Evolutionary conservation across 2,888 invertebrate species (phyloP).

Genomic region (Polydrusus pterygomalis): DNA sequence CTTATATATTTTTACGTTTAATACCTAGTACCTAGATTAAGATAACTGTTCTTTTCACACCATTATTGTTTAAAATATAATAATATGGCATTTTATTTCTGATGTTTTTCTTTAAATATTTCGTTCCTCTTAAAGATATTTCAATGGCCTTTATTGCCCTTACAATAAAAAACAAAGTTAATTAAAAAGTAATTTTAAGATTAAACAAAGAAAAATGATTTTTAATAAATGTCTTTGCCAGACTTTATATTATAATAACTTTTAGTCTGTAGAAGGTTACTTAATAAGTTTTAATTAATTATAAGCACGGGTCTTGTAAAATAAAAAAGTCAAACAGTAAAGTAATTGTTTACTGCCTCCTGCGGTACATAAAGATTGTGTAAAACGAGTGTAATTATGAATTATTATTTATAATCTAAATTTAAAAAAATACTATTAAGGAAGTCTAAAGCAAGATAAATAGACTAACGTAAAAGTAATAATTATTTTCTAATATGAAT

Average conservation of each 20-base stretch:
- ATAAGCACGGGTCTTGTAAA: not conserved
- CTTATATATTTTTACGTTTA: too few species aligned
- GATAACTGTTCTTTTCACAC: too few species aligned
- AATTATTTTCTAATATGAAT: too few species aligned
- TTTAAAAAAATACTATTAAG: too few species aligned
- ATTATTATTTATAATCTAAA: not conserved
- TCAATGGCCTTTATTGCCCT: not conserved
- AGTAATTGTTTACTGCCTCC: not conserved
- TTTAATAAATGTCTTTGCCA: conserved; percentile 17
- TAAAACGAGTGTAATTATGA: not conserved
- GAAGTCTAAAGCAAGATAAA: too few species aligned
- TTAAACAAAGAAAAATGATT: conserved; percentile 19
- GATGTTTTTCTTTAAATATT: too few species aligned
- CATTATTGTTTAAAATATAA: conserved; percentile 6
- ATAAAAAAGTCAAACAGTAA: not conserved
- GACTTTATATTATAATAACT: conserved; percentile 8
- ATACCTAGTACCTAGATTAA: too few species aligned
- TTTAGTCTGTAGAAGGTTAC: not conserved
- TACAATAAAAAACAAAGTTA: not conserved
- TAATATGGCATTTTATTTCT: not conserved
- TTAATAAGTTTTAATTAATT: conserved; percentile 12
- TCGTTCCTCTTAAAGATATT: not conserved
- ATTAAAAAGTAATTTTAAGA: conserved; percentile 13
- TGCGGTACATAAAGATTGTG: not conserved
- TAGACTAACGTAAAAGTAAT: too few species aligned